Conservation (phyloP, 1,140 invertebrate species). For the Gonioctena quinquepunctata region DNA sequence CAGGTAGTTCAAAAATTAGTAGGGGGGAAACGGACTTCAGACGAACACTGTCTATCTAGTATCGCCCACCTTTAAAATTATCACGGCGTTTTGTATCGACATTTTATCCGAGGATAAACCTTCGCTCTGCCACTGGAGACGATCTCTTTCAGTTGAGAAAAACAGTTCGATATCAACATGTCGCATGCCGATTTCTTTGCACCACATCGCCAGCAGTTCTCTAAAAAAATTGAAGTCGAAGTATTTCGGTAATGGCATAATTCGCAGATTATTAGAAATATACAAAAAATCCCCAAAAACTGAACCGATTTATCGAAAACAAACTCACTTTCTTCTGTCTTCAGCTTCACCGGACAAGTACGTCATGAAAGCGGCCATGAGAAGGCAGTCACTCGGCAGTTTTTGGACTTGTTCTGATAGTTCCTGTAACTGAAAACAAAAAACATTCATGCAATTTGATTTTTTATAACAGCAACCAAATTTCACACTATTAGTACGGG, state of each 20-base stretch:
- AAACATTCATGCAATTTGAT: too few relatives aligned
- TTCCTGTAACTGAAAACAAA: conserved; percentile 57
- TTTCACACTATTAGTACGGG: too few relatives aligned
- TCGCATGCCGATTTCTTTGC: conserved; percentile 23
- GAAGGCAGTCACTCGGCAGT: conserved; percentile 67
- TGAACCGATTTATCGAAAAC: too few relatives aligned
- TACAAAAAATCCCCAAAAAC: too few relatives aligned
- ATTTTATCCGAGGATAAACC: conserved; percentile 80
- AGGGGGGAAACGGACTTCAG: too few relatives aligned
- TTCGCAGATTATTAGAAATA: too few relatives aligned
- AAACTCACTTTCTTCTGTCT: conserved; percentile 63
- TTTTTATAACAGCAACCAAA: too few relatives aligned
- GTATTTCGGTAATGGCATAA: too few relatives aligned
- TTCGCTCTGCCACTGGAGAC: conserved; percentile 84
- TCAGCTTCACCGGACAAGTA: conserved; percentile 74
- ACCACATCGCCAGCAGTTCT: conserved; percentile 49
- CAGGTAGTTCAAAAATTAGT: too few relatives aligned
- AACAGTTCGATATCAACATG: conserved; percentile 73
- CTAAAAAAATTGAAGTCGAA: conserved; percentile 21
- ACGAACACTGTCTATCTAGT: neutral
- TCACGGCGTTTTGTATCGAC: conserved; percentile 81
- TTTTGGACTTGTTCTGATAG: conserved; percentile 64
- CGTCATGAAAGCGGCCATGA: conserved; percentile 78
- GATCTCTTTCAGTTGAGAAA: conserved; percentile 75
- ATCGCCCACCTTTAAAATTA: conserved; percentile 69